A percentile compares a stretch with the other conserved stretches of the same genome.
These are phyloP conservation scores for Rana temporaria DNA, from an alignment of 2,113 vertebrate genomes.

Conservation along the genomic window DNA sequence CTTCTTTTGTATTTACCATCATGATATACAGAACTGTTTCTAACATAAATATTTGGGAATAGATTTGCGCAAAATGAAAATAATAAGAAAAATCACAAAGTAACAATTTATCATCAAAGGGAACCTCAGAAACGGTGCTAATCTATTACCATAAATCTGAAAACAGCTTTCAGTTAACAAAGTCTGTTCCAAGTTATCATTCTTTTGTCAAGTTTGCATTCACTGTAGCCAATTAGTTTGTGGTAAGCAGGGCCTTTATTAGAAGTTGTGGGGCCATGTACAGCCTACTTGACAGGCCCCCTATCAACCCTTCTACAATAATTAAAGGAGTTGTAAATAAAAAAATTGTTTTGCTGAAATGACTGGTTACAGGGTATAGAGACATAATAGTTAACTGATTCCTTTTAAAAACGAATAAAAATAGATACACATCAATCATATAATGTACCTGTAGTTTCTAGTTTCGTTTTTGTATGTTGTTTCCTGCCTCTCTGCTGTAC, in stretches of 20 bases:
- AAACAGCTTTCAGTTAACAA: not conserved
- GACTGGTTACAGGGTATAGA: no score
- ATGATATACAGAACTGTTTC: slow-evolving; percentile 10
- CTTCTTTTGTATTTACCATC: not conserved
- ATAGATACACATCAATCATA: no score
- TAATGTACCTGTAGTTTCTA: no score
- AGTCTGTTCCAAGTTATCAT: not conserved
- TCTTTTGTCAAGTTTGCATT: slow-evolving; percentile 7
- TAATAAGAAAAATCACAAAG: not conserved
- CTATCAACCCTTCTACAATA: no score
- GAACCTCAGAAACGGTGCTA: not conserved
- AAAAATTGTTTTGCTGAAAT: no score
- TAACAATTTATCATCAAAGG: not conserved
- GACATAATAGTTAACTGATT: no score
- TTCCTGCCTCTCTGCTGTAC: no score
- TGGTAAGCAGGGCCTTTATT: not conserved
- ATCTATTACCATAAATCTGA: not conserved
- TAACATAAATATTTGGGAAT: slow-evolving; percentile 27
- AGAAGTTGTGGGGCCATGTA: no score
- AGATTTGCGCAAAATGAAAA: not conserved
- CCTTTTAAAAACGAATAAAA: no score
- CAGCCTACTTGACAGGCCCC: no score
- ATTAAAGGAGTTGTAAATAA: no score
- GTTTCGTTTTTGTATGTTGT: no score
- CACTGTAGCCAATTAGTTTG: not conserved